Conservation (phyloP, 92 coral and sea anemone species). For the Ricordea florida region DNA sequence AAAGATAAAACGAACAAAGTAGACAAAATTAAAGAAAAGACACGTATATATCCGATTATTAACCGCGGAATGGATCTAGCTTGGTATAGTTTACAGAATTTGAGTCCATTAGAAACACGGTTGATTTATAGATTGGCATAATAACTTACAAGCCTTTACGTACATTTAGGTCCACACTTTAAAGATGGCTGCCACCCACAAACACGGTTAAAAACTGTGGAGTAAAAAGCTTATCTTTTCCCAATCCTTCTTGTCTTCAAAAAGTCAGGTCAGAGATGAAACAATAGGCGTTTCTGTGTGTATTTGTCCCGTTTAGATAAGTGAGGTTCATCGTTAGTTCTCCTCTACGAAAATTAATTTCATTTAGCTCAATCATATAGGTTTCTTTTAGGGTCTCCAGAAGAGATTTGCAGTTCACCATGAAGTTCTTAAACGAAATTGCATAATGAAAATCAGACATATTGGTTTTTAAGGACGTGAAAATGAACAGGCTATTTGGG, state of each 20-base stretch:
- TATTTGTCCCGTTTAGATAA: not conserved
- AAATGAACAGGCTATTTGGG: conserved; percentile 26
- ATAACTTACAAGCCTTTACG: conserved; percentile 10
- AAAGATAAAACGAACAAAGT: conserved; percentile 30
- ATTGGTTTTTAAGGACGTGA: conserved; percentile 25
- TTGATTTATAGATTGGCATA: conserved; percentile 76
- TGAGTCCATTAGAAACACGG: conserved; percentile 73
- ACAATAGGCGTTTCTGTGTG: not conserved
- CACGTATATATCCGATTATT: conserved; percentile 64
- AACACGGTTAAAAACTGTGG: no score
- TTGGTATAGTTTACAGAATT: conserved; percentile 74
- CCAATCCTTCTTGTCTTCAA: not conserved
- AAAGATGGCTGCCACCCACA: no score
- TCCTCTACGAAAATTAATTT: conserved; percentile 30
- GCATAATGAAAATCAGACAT: conserved; percentile 36
- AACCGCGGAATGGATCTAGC: conserved; percentile 82
- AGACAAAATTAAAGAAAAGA: conserved; percentile 54
- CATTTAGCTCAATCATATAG: conserved; percentile 32
- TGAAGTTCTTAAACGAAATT: conserved; percentile 45
- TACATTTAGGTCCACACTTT: not conserved
- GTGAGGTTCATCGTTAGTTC: not conserved
- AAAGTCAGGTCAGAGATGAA: not conserved
- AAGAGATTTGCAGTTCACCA: conserved; percentile 25
- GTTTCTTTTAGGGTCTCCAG: conserved; percentile 28
- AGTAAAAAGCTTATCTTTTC: not conserved